Percentiles rank a stretch among this genome's conserved stretches.
Evolutionary conservation across 2,797 vertebrate genomes (phyloP).

Genomic region (Streptopelia turtur): DNA sequence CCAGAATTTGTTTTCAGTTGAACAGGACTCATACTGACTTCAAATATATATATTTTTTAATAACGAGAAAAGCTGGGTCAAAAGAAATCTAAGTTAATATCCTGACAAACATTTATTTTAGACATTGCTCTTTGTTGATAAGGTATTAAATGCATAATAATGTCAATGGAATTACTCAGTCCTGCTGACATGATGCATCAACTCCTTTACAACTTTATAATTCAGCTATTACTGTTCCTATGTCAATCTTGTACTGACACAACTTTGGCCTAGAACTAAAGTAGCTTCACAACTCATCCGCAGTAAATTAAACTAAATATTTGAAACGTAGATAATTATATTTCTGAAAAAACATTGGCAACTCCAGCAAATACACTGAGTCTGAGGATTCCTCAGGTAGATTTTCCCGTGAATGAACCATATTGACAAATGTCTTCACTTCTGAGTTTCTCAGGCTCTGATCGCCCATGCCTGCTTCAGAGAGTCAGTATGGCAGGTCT

Average conservation of each 20-base stretch:
- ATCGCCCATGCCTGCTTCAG: not conserved
- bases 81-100: not conserved
- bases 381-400: not conserved
- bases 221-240: accelerated
- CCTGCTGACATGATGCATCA: not conserved
- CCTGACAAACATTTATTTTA: not conserved
- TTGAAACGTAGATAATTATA: not conserved
- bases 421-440: not conserved
- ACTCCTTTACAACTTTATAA: not conserved
- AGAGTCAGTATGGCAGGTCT: not conserved
- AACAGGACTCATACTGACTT: not conserved
- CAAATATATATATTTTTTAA: not conserved
- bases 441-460: not conserved
- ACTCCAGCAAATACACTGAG: not conserved
- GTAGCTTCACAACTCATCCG: not conserved
- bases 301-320: not conserved
- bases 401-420: not conserved
- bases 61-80: not conserved
- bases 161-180: not conserved
- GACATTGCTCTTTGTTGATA: accelerated
- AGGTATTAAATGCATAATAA: not conserved
- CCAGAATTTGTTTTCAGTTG: not conserved
- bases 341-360: not conserved
- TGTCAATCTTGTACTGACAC: not conserved
- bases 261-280: not conserved